Evolutionary conservation across 92 coral and sea anemone species (phyloP), one percentile per base, ranked within the genome.

Genomic region (Porites evermanni): DNA sequence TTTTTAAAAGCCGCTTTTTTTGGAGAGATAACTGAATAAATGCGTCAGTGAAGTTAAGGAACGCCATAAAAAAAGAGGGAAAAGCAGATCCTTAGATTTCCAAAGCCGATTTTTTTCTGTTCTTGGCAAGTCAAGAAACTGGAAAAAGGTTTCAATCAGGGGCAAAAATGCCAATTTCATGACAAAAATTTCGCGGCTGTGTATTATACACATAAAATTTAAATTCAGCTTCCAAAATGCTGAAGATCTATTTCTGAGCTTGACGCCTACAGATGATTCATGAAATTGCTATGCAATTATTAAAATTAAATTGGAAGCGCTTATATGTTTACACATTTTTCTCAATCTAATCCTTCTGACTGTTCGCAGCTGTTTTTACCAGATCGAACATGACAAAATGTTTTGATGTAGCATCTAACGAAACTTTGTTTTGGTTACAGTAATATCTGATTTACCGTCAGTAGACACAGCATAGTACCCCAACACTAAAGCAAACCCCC

Each of bases 271-370:
- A 38, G 24, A 8, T 50, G 3, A 50, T 72, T 47, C 58, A 72
- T 19, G 59, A 56, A 67, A 59, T 72, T 72, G 50, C 59, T n/a
- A n/a, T n/a, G n/a, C n/a, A 72, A 2, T 72, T 72, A 47, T 72
- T 72, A 17, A 72, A 50, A 50, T 72, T 13, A 50, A 23, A 5
- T 6, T 17, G 26, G 51, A n/a, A 26, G 51, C 77, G 77, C 59
- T 17, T 59, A 51, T 72, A 4, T 38, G 44, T 17, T 38, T 13
- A 63, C 20, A 72, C 52, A 47, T 18, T 44, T 72, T 72, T 72
- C 54, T 47, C 0, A 70, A 70, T 51, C n/a, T 3, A 7, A 50
- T 72, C n/a, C 59, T 50, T 14, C 12, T 11, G 32, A 4, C 60
- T 54, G 12, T 10, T 13, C 14, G 18, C 3, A 63, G 66, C 19